Conservation (phyloP, 2,888 invertebrate genomes). For the Apotomis capreana region DNA sequence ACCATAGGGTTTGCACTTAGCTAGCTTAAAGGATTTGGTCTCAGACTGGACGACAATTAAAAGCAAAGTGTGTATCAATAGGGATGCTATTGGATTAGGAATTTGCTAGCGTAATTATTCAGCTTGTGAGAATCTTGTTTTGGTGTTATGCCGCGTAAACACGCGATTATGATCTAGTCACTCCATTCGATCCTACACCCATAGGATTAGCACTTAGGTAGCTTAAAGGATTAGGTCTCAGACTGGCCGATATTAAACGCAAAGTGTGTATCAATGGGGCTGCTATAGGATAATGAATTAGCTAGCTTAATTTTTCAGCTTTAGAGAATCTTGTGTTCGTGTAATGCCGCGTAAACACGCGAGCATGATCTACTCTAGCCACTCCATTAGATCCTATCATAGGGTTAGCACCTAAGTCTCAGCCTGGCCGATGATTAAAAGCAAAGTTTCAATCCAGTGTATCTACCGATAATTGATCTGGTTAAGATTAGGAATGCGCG, state of each 20-base stretch:
- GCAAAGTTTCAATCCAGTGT: no score
- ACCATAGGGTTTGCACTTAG: slow-evolving; percentile 29
- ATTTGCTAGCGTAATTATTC: background rate
- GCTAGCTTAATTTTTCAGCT: no score
- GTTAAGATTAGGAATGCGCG: background rate
- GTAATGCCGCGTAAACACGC: no score
- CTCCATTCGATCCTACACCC: slow-evolving; percentile 10
- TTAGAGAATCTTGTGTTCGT: no score
- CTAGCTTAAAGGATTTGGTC: background rate
- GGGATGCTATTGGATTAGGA: background rate
- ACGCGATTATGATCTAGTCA: background rate
- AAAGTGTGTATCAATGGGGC: no score
- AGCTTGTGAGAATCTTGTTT: no score
- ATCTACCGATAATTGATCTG: no score
- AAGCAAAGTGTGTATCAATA: no score
- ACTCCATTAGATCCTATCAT: slow-evolving; percentile 9
- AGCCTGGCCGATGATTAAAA: background rate
- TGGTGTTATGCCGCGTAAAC: no score
- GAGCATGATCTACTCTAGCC: slow-evolving; percentile 33
- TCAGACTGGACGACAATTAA: background rate
- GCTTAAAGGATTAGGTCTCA: background rate
- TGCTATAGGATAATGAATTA: background rate
- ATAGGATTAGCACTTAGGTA: slow-evolving; percentile 28
- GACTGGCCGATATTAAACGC: background rate
- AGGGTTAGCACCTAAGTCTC: slow-evolving; percentile 30